Conservation (phyloP, 2,113 vertebrate genomes). For the Petroica traversi region DNA sequence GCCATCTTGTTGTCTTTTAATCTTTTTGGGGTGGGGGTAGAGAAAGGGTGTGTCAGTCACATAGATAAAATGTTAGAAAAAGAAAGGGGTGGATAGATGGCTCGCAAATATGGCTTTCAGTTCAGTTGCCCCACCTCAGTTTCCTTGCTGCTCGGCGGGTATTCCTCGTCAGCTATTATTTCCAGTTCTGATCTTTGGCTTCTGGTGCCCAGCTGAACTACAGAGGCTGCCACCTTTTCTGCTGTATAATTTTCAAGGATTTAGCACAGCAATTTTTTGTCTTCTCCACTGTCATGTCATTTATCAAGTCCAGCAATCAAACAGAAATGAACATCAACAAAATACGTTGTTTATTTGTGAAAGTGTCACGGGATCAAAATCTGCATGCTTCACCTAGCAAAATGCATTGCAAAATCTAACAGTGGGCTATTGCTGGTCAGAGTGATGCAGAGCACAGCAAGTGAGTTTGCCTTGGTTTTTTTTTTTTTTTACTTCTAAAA, state of each 20-base stretch:
- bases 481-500: not conserved
- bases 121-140: not conserved
- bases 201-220: not conserved
- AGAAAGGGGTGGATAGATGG: not conserved
- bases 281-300: not conserved
- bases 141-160: not conserved
- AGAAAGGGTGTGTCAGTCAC: not conserved
- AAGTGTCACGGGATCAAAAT: not conserved
- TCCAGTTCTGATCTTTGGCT: not conserved
- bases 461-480: not conserved
- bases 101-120: not conserved
- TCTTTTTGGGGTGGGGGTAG: not conserved
- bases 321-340: not conserved
- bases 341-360: not conserved
- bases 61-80: not conserved
- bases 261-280: not conserved
- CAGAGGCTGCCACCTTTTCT: not conserved
- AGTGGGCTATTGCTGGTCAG: not conserved
- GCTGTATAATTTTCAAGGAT: conserved; percentile 16
- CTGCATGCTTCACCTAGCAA: not conserved
- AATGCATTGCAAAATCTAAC: not conserved
- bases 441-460: not conserved
- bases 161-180: not conserved
- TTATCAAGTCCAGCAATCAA: not conserved
- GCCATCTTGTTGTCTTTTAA: not conserved